Evolutionary conservation across 2,113 vertebrate genomes (phyloP).

Genomic region (Nymphicus hollandicus): DNA sequence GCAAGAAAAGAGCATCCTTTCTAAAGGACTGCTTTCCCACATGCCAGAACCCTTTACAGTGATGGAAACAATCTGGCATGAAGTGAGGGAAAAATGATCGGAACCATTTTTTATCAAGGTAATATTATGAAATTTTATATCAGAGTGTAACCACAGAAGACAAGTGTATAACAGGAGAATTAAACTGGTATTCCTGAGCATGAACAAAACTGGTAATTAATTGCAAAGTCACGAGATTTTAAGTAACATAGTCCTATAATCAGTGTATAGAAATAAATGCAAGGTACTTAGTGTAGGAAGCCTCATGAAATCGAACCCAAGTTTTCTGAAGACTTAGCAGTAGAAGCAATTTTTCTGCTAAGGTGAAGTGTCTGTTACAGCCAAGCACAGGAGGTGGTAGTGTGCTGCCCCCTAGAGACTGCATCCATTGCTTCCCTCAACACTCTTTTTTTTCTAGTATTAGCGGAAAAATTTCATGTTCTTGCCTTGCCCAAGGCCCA

Average conservation of each 20-base stretch:
- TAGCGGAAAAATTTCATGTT: neutral
- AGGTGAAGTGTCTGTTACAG: neutral
- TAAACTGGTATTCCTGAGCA: neutral
- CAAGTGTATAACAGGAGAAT: neutral
- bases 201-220: neutral
- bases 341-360: neutral
- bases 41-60: neutral
- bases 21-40: neutral
- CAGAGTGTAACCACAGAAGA: neutral
- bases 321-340: neutral
- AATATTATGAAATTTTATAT: neutral
- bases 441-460: neutral
- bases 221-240: neutral
- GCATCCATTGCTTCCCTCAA: neutral
- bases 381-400: constrained; percentile 6
- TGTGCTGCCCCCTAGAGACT: constrained; percentile 51
- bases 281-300: neutral
- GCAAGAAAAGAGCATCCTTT: neutral
- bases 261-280: neutral
- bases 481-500: neutral
- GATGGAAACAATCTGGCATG: neutral
- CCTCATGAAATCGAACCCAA: neutral
- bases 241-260: neutral
- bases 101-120: neutral
- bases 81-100: neutral